Evolutionary conservation across 1,140 invertebrate species (phyloP).

Genomic region (Luehdorfia chinensis): DNA sequence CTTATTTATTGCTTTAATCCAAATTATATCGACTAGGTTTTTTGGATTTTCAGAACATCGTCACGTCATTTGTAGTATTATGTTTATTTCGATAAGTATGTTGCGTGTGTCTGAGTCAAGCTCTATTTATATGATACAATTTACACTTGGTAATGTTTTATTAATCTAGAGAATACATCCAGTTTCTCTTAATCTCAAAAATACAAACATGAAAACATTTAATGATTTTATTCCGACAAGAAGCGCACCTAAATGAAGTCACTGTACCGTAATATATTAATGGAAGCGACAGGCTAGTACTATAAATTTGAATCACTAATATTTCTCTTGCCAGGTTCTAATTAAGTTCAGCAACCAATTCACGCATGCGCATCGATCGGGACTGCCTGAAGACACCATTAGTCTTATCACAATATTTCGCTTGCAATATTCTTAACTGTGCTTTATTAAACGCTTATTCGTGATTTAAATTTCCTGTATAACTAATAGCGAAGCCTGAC

Average conservation of each 20-base stretch:
- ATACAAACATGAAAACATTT: no score
- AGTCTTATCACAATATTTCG: constrained; percentile 44
- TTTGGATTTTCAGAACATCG: constrained; percentile 59
- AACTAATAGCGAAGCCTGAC: not conserved
- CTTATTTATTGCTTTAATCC: constrained; percentile 75
- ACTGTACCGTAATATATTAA: constrained; percentile 33
- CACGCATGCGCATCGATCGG: constrained; percentile 53
- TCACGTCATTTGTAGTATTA: constrained; percentile 63
- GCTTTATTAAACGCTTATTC: constrained; percentile 15
- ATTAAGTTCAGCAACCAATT: constrained; percentile 64
- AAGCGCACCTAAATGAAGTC: constrained; percentile 22
- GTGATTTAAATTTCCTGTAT: constrained; percentile 13
- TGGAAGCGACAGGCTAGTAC: constrained; percentile 30
- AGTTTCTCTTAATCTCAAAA: no score
- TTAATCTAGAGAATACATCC: no score
- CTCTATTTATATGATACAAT: constrained; percentile 3
- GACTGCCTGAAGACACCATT: constrained; percentile 59
- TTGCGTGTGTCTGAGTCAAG: constrained; percentile 17
- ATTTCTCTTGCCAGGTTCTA: constrained; percentile 57
- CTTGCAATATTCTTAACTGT: constrained; percentile 17
- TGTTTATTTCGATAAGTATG: constrained; percentile 43
- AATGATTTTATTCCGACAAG: no score
- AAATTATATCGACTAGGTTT: constrained; percentile 72
- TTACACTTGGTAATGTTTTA: constrained; percentile 1
- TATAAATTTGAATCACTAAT: constrained; percentile 62